These are phyloP conservation scores for Sycophila texana DNA, from an alignment of 2,888 invertebrate genomes.

Conservation along the genomic window DNA sequence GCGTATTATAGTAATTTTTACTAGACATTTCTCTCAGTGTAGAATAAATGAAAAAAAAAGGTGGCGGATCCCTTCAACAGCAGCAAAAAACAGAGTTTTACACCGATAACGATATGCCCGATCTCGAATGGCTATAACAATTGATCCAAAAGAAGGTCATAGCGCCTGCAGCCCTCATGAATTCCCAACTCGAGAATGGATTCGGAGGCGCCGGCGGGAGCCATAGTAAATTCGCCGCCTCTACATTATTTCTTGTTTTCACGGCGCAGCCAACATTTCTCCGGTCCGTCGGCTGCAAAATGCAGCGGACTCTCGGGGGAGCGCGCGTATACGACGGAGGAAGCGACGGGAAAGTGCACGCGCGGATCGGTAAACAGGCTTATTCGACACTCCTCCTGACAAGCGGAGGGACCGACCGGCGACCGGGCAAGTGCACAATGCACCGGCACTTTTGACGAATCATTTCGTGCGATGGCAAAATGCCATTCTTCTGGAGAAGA, in stretches of 20 bases:
- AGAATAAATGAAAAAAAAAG: no score
- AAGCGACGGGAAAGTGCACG: neutral
- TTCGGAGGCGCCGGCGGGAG: neutral
- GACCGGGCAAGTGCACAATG: neutral
- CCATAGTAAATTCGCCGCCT: neutral
- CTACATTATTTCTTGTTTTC: neutral
- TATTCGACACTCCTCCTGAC: no score
- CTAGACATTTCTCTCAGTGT: no score
- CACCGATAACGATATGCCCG: no score
- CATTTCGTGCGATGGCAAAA: slow-evolving; percentile 1
- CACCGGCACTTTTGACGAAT: slow-evolving; percentile 18
- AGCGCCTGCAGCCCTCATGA: slow-evolving; percentile 7
- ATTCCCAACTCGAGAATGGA: slow-evolving; percentile 9
- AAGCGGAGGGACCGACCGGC: no score
- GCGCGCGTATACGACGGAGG: neutral
- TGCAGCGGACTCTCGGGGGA: slow-evolving; percentile 10
- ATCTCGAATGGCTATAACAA: no score
- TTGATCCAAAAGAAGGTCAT: no score
- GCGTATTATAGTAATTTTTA: no score
- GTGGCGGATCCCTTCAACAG: no score
- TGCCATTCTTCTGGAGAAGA: no score
- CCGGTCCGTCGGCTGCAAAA: neutral
- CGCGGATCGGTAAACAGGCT: neutral
- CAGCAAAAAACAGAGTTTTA: no score
- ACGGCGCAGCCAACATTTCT: neutral